Conservation (phyloP, 1,140 invertebrate species). For the Atopsyche davidsoni region DNA sequence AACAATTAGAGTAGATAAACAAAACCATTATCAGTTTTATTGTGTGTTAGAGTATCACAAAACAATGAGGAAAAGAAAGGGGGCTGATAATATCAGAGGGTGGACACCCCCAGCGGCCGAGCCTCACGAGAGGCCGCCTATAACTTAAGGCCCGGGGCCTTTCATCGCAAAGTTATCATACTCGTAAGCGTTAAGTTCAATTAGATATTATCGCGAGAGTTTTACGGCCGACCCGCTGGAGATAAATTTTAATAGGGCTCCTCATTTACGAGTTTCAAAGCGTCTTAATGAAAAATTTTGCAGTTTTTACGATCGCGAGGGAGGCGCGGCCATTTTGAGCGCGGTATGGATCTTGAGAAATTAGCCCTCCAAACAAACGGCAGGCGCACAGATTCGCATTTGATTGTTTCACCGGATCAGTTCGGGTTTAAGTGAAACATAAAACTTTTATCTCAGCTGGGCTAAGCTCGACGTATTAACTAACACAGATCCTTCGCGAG, state of each 20-base stretch:
- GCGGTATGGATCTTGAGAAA: no score
- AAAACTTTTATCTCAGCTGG: no score
- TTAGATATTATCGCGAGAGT: slow-evolving; percentile 29
- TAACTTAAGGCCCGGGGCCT: slow-evolving; percentile 23
- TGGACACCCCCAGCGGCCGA: background rate
- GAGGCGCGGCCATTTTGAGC: slow-evolving; percentile 6
- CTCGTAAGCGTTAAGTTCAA: slow-evolving; percentile 31
- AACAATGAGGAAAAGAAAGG: background rate
- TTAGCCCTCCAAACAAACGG: no score
- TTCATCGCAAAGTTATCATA: slow-evolving; percentile 30
- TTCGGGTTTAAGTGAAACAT: no score
- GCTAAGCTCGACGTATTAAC: no score
- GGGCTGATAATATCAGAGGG: background rate
- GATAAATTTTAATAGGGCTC: slow-evolving; percentile 31
- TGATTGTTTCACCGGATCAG: no score
- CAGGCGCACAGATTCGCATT: no score
- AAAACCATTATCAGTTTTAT: no score
- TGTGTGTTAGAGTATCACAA: background rate
- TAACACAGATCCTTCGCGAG: no score
- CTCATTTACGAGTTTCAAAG: slow-evolving; percentile 30
- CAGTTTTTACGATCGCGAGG: slow-evolving; percentile 28
- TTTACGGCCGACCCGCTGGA: slow-evolving; percentile 22
- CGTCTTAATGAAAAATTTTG: slow-evolving; percentile 32
- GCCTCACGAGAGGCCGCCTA: slow-evolving; percentile 4
- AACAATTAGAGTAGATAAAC: no score